Base-by-base conservation (phyloP, 2,797 vertebrate species). In the Erpetoichthys calabaricus region DNA sequence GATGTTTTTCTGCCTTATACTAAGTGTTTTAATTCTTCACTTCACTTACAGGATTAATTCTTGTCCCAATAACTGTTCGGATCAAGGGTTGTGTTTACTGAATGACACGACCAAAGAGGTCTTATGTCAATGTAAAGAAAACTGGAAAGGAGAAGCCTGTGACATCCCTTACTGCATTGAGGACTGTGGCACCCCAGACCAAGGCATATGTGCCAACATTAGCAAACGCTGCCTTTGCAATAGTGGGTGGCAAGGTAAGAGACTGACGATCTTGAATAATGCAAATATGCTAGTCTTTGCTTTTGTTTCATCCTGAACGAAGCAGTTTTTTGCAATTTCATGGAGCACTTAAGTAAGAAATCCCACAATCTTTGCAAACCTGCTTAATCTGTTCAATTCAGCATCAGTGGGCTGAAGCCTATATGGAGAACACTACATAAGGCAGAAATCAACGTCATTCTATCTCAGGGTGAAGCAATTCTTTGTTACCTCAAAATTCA, bases 111-210 rank as follows among this genome's bases (percentile, higher is more conserved):
- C 73, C 4, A 59, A 62, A 0, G 59, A 69, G 1, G 85, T 86
- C 4, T 71, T 75, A 44, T 99, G 96, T 8, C 82, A 89, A 6
- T 98, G 95, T 44, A 77, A 72, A 2, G 67, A 69, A 25, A 72
- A 73, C 68, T 99, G 96, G 95, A 95, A 86, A 67, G 96, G 96
- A 9, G 87, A 90, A 7, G 87, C 92, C 0, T 99, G 96, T n/a
- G 89, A 96, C 57, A 65, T 90, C 55, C 91, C 92, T 0, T 85
- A 79, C 72, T 99, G 96, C 76, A 61, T 63, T 1, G 68, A 72
- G 1, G 63, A 81, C 55, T 99, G 95, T 0, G 86, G 95, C 3
- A 73, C 10, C 7, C 91, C 92, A 0, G 66, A 84, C 3, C 74
- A 81, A 42, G 94, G 96, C 0, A 51, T 0, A 1, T 99, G 95